These are phyloP conservation scores for Drosophila punjabiensis DNA, from an alignment of 1,140 invertebrate species.

Conservation along the genomic window DNA sequence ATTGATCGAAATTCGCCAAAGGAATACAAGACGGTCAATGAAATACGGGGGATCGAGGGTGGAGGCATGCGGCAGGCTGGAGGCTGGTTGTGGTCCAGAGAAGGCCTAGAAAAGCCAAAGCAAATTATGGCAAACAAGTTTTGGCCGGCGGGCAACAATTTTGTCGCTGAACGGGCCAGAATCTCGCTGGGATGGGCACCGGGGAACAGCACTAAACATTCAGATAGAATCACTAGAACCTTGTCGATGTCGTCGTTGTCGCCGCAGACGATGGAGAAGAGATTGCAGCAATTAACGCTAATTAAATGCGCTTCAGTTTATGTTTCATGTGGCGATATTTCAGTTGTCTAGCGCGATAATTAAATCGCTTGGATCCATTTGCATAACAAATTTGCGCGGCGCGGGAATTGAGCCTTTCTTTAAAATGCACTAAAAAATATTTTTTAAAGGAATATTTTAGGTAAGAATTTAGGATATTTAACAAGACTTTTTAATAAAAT, in stretches of 20 bases:
- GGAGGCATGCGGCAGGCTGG: not conserved
- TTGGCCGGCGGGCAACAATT: constrained; percentile 82
- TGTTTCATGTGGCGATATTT: constrained; percentile 83
- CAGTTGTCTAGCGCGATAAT: constrained; percentile 83
- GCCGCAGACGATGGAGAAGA: constrained; percentile 67
- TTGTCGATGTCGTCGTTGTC: constrained; percentile 49
- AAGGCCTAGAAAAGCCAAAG: constrained; percentile 65
- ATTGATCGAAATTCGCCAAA: constrained; percentile 81
- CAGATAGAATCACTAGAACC: constrained; percentile 62
- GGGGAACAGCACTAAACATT: constrained; percentile 46
- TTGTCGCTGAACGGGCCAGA: constrained; percentile 59
- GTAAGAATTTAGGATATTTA: too few species aligned
- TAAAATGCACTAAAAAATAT: constrained; percentile 3
- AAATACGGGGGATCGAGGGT: not conserved
- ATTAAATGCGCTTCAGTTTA: constrained; percentile 84
- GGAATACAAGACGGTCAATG: constrained; percentile 51
- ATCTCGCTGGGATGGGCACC: constrained; percentile 30
- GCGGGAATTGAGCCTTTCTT: constrained; percentile 4
- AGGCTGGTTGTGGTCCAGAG: not conserved
- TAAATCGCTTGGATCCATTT: constrained; percentile 78
- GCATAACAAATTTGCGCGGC: constrained; percentile 77
- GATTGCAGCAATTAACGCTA: constrained; percentile 83
- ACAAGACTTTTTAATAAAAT: too few species aligned
- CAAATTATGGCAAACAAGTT: constrained; percentile 84
- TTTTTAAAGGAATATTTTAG: not conserved